Evolutionary conservation across 2,888 invertebrate genomes (phyloP).

Genomic region (Ochropleura leucogaster): DNA sequence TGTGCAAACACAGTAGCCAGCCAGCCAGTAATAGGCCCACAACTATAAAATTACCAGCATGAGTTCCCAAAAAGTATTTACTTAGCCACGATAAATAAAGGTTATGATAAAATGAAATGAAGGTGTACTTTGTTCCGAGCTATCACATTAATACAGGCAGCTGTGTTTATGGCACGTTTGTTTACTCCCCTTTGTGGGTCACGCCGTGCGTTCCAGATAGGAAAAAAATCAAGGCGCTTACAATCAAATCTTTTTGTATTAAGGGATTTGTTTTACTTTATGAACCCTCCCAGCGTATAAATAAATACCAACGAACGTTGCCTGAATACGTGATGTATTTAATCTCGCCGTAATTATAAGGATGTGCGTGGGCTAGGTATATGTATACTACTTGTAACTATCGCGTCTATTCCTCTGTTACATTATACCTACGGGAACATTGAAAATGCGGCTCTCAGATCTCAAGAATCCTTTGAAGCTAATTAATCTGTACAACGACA

Average conservation of each 20-base stretch:
- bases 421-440: conserved; percentile 44
- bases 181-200: conserved; percentile 68
- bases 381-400: conserved; percentile 49
- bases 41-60: conserved; percentile 29
- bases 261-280: conserved; percentile 64
- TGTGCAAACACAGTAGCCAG: background rate
- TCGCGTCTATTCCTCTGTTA: conserved; percentile 42
- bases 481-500: conserved; percentile 64
- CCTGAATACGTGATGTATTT: conserved; percentile 59
- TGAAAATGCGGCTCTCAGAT: conserved; percentile 54
- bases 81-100: conserved; percentile 41
- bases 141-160: conserved; percentile 74
- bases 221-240: conserved; percentile 65
- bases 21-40: conserved; percentile 8
- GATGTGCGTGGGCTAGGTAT: conserved; percentile 13
- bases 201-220: conserved; percentile 62
- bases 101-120: conserved; percentile 56
- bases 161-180: conserved; percentile 73
- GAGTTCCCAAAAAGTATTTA: conserved; percentile 40
- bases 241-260: conserved; percentile 68
- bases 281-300: conserved; percentile 55
- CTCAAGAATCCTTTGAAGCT: conserved; percentile 65
- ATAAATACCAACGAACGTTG: conserved; percentile 60
- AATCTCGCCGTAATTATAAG: conserved; percentile 55
- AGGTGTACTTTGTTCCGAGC: conserved; percentile 74